Base-by-base conservation (phyloP, 2,797 vertebrate species). In the Sparidentex hasta region DNA sequence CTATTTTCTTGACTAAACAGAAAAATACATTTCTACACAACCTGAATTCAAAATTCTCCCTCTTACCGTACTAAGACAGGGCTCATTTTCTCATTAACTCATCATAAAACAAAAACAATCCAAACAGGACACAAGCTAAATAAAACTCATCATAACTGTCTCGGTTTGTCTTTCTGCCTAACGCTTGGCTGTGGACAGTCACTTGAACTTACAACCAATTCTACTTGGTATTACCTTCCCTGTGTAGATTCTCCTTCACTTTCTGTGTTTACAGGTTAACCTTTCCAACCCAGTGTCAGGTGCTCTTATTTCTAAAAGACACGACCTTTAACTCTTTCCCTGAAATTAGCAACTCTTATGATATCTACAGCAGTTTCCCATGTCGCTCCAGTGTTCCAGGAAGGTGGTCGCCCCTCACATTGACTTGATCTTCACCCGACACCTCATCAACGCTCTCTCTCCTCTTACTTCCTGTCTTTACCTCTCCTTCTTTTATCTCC, bases 371-470 rank as follows among this genome's bases (percentile, higher is more conserved):
- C 70, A 79, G 67, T 85, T 81, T 86, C 72, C 76, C 71, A 55
- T 64, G 78, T 44, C 20, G 50, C 76, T 27, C 65, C 65, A 66
- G 74, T 78, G 82, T 80, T 77, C 64, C 62, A 65, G 75, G 80
- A 84, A 65, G 84, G 69, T 70, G 70, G 72, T 44, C 79, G 23
- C 62, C 3, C 61, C 71, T 81, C 74, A 55, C 74, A 56, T 12
- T 82, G 86, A 80, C 80, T 21, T 57, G 72, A 85, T 76, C 82
- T 71, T 89, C 78, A 83, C 75, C 79, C 38, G 12, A 76, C 90
- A 90, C 87, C 33, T 93, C 88, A 77, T 89, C 84, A 81, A 16
- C 74, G 74, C 79, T 55, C 81, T 44, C 69, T 54, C 51, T 57
- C 72, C 71, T 79, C 80, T 71, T 13, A 12, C 48, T 86, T 71